Conservation (phyloP, 1,140 invertebrate species). For the Microplitis demolitor region DNA sequence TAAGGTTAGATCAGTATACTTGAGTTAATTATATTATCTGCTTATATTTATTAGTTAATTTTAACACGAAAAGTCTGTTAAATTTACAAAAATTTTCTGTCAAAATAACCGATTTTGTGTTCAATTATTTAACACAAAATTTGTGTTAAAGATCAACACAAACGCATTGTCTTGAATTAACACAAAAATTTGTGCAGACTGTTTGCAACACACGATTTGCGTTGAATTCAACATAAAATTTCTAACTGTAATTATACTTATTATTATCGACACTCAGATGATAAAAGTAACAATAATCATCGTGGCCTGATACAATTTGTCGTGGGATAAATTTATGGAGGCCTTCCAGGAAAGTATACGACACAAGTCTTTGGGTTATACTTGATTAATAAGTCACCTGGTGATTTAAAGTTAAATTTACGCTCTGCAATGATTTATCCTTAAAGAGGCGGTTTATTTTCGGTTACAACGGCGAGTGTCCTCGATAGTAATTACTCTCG, state of each 20-base stretch:
- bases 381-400: constrained; percentile 38
- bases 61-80: too few relatives aligned
- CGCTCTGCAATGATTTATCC: constrained; percentile 14
- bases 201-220: too few relatives aligned
- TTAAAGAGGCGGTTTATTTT: constrained; percentile 14
- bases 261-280: background rate
- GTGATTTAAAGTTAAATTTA: constrained; percentile 19
- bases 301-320: constrained; percentile 40
- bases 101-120: too few relatives aligned
- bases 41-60: too few relatives aligned
- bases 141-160: too few relatives aligned
- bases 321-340: constrained; percentile 32
- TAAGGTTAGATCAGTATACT: too few relatives aligned
- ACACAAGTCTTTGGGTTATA: constrained; percentile 18
- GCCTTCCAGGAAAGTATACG: constrained; percentile 31
- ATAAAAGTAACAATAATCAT: background rate
- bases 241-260: too few relatives aligned
- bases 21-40: too few relatives aligned
- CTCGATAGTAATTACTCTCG: constrained; percentile 17
- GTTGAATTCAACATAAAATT: background rate
- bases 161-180: too few relatives aligned
- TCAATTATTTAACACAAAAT: too few relatives aligned
- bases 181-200: too few relatives aligned
- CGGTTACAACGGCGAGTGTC: background rate
- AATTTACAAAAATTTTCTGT: too few relatives aligned